Evolutionary conservation across 2,888 invertebrate genomes (phyloP), one percentile per base, ranked within the genome.

Genomic region (Ypsolopha sequella): DNA sequence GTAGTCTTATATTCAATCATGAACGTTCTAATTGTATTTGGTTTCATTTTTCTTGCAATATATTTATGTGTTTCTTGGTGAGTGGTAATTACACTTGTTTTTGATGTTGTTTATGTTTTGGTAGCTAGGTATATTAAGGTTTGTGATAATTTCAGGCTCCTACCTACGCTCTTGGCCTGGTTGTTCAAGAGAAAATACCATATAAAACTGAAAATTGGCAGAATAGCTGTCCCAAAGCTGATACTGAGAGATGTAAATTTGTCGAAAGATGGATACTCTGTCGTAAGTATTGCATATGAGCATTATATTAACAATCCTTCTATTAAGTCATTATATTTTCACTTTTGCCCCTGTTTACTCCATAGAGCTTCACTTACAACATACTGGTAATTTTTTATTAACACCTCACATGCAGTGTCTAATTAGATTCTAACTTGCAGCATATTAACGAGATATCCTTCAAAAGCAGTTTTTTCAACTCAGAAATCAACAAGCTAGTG

Each of bases 391-490:
- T 24, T 24, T 4, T 24, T 38, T 6, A 4, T 24, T 24, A 24
- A 3, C 24, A 11, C 8, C 11, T 39, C 6, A 39, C 9, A 39
- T 39, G 39, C 9, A 9, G 10, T n/a, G 39, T 39, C 24, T 41
- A 41, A 41, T 33, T 14, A 7, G n/a, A 41, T 48, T 48, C 7
- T 14, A 24, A 46, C 59, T 72, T 76, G 34, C 72, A 96, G 95
- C 92, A 95, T 76, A 92, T 96, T 54, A 93, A 95, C 65, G 94
- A 95, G 73, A 90, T 96, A 60, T 92, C 94, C 57, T 89, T 96
- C 58, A 91, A 93, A 51, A 96, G 95, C 70, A 96, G 95, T 77
- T 92, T 95, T 68, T 91, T 96, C 60, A 96, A 95, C 71, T 95
- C 95, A 1, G 95, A 95, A 61, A 93, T 95, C 51, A 94, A 94